A percentile compares a stretch with the other conserved stretches of the same genome.
Evolutionary conservation across 64 coral and sea anemone genomes (phyloP).

Genomic region (Pachyseris speciosa): DNA sequence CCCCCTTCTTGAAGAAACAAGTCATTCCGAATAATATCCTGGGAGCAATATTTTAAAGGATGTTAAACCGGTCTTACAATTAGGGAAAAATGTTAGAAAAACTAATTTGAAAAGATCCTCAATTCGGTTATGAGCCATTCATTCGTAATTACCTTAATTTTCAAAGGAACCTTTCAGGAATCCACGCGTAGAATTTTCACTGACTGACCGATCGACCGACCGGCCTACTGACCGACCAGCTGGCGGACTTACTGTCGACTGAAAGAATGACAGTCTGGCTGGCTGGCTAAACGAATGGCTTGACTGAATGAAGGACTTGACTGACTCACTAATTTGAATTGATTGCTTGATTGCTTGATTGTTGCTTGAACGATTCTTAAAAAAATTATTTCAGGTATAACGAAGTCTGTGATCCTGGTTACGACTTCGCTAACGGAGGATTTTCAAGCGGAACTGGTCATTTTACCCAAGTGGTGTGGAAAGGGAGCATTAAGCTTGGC

Average conservation of each 20-base stretch:
- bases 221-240: too few species aligned
- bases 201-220: too few species aligned
- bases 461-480: slow-evolving; percentile 91
- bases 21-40: too few species aligned
- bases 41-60: too few species aligned
- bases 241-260: neutral
- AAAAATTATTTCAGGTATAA: slow-evolving; percentile 71
- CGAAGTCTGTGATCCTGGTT: slow-evolving; percentile 74
- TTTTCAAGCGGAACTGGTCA: slow-evolving; percentile 48
- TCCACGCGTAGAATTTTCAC: too few species aligned
- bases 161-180: too few species aligned
- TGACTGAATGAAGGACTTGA: neutral
- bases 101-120: too few species aligned
- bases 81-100: too few species aligned
- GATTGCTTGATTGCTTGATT: neutral
- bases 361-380: neutral
- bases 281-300: neutral
- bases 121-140: too few species aligned
- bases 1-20: too few species aligned
- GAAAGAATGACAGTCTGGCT: neutral
- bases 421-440: slow-evolving; percentile 17
- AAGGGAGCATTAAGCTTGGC: slow-evolving; percentile 74
- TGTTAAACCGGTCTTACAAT: too few species aligned
- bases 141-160: too few species aligned
- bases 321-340: neutral